A percentile compares a stretch with the other conserved stretches of the same genome.
phyloP scores from a whole-genome alignment of 2,888 invertebrate species.

The Oscheius myriophilus region DNA sequence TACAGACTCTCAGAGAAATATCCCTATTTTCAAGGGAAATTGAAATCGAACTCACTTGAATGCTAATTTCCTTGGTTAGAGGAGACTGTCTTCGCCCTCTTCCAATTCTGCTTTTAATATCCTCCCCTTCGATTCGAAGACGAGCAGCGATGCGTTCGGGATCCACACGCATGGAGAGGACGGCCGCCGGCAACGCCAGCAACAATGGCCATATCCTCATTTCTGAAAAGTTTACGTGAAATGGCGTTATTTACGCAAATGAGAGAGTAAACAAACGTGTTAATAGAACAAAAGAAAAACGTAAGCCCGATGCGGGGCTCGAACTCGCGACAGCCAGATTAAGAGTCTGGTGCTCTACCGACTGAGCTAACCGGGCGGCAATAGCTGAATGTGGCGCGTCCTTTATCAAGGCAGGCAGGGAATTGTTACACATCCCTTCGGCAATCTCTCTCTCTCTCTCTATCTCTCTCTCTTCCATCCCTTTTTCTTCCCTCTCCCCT shows the following conservation, averaged over 20 bases:
- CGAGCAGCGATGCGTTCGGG: conserved; percentile 65
- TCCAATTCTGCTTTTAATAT: conserved; percentile 28
- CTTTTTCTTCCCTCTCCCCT: neutral
- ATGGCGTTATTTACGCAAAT: neutral
- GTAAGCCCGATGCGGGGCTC: conserved; percentile 68
- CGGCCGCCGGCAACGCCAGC: conserved; percentile 17
- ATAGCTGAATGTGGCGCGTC: too few relatives aligned
- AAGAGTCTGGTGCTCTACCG: conserved; percentile 70
- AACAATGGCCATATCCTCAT: neutral
- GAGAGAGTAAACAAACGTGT: neutral
- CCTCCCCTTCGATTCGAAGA: conserved; percentile 38
- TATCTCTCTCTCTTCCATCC: neutral
- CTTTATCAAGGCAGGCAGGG: too few relatives aligned
- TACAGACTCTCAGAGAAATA: too few relatives aligned
- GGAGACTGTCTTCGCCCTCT: conserved; percentile 21
- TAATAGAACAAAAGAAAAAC: neutral
- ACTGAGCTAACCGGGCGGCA: conserved; percentile 67
- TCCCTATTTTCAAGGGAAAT: too few relatives aligned
- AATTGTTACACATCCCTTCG: too few relatives aligned
- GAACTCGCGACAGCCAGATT: conserved; percentile 69
- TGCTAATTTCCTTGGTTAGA: conserved; percentile 63
- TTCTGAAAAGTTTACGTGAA: neutral
- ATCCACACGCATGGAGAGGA: conserved; percentile 57
- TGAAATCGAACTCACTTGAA: conserved; percentile 62
- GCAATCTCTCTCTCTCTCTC: too few relatives aligned